A percentile compares a stretch with the other conserved stretches of the same genome.
These are phyloP conservation scores for Rhagoletis pomonella DNA, from an alignment of 1,140 invertebrate genomes.

Conservation along the genomic window DNA sequence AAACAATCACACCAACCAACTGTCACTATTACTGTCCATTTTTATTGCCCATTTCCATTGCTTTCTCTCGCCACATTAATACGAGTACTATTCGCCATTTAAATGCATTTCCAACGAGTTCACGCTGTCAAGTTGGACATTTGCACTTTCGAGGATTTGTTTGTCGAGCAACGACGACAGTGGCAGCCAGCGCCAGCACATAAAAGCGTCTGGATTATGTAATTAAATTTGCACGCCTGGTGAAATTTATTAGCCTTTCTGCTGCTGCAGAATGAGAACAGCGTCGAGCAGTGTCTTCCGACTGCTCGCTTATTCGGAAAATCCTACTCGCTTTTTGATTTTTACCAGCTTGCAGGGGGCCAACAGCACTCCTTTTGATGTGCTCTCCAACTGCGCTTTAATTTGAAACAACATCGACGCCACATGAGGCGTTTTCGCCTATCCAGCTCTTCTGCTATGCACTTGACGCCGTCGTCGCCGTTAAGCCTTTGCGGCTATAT, in stretches of 20 bases:
- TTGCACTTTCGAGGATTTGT: slow-evolving; percentile 15
- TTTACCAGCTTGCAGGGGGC: slow-evolving; percentile 2
- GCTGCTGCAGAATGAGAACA: background rate
- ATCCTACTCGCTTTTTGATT: background rate
- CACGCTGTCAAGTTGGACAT: background rate
- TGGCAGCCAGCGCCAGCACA: background rate
- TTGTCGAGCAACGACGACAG: background rate
- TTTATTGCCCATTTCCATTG: background rate
- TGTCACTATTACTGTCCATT: too few relatives aligned
- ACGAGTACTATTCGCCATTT: background rate
- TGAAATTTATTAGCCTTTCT: slow-evolving; percentile 2
- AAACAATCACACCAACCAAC: too few relatives aligned
- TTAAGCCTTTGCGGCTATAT: background rate
- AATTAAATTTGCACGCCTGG: slow-evolving; percentile 35
- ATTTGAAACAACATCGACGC: background rate
- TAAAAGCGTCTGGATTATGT: slow-evolving; percentile 48
- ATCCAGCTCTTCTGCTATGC: background rate
- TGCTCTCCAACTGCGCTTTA: background rate
- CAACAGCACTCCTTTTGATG: slow-evolving; percentile 23
- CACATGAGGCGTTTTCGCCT: background rate
- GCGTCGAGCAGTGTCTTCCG: background rate
- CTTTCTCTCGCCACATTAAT: background rate
- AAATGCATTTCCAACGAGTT: background rate
- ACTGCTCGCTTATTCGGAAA: background rate
- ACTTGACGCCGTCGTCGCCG: background rate